phyloP scores from a whole-genome alignment of 2,113 vertebrate species.

The Ursus arctos region DNA sequence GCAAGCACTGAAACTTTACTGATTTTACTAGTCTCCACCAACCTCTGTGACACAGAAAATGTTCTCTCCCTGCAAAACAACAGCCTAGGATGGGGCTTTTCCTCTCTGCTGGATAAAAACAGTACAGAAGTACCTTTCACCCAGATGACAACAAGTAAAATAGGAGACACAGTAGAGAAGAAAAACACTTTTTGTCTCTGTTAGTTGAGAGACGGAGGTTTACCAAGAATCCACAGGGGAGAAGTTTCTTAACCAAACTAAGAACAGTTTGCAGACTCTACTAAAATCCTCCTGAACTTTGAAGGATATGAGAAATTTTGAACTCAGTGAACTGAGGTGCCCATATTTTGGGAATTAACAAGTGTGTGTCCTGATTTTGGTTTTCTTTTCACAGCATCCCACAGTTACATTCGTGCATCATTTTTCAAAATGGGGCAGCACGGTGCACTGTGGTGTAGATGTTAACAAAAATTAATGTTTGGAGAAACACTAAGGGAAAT shows the following conservation, averaged over 20 bases:
- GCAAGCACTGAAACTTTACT: background rate
- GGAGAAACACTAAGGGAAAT: background rate
- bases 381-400: background rate
- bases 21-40: background rate
- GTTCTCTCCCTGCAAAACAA: background rate
- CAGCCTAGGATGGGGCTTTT: background rate
- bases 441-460: background rate
- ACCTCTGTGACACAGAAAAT: background rate
- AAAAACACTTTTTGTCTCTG: conserved; percentile 12
- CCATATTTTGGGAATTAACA: background rate
- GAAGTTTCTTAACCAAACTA: background rate
- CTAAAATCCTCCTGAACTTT: background rate
- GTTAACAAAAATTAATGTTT: background rate
- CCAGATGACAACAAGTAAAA: background rate
- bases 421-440: background rate
- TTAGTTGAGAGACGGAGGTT: background rate
- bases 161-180: background rate
- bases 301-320: background rate
- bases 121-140: background rate
- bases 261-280: conserved; percentile 44
- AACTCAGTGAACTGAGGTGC: background rate
- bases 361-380: background rate
- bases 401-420: background rate
- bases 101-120: background rate
- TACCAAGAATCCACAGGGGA: background rate